Evolutionary conservation across 2,888 invertebrate species (phyloP), one percentile per base, ranked within the genome.

Genomic region (Thumatha senex): DNA sequence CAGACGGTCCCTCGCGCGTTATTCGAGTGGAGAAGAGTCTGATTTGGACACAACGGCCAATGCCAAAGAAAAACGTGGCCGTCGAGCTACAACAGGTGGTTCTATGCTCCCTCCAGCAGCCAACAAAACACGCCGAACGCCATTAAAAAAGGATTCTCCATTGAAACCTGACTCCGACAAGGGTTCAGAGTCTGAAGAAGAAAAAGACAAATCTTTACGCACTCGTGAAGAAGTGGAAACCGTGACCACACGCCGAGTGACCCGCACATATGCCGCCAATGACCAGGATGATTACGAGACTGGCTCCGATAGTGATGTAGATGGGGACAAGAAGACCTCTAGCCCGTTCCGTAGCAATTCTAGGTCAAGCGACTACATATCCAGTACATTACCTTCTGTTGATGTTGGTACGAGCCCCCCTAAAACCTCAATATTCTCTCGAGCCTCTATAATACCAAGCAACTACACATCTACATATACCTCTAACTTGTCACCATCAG

Each of bases 271-370:
- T 38, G 87, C 84, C 0, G 61, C 77, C 0, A 82, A 86, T 11
- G 89, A 92, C 7, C 87, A 82, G 48, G 94, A 94, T 58, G 95
- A 94, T 42, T 92, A 94, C 60, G 95, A 95, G 70, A 95, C 95
- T 0, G 95, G 95, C 7, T 95, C 95, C 0, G 95, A 95, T 72
- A 95, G 95, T 18, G 95, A 95, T 72, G 92, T 94, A 0, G 94
- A 94, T 44, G 77, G 72, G 11, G 92, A 92, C 10, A 89, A 86
- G 61, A 89, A 89, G 68, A 82, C 82, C 0, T 67, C 86, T 0
- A 75, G 83, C 10, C 77, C 86, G 0, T 80, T 80, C 54, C 77
- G 88, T 36, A 88, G 84, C 63, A 81, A 76, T 59, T 88, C 85
- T 2, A 80, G 84, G 56, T 89, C 83, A 1, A 90, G 90, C 59